Evolutionary conservation across 1,140 invertebrate species (phyloP).

Genomic region (Stratiolaelaps scimitus): DNA sequence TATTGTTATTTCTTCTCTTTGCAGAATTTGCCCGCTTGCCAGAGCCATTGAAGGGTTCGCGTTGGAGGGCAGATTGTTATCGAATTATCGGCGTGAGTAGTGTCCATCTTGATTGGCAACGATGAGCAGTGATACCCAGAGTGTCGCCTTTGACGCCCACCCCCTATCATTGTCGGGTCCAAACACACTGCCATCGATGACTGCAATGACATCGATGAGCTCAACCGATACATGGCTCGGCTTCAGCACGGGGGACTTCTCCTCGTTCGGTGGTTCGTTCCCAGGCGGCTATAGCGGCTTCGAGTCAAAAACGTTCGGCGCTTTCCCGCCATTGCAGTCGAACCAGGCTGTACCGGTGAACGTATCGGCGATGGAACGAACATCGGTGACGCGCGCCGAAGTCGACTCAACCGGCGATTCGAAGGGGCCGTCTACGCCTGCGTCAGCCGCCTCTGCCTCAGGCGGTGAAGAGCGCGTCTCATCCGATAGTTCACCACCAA

Average conservation of each 20-base stretch:
- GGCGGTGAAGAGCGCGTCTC: constrained; percentile 6
- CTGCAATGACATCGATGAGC: too few species aligned
- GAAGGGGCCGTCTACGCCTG: constrained; percentile 18
- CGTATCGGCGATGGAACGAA: not conserved
- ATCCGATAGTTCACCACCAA: constrained; percentile 1
- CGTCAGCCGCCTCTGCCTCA: constrained; percentile 11
- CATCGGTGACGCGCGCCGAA: constrained; percentile 7
- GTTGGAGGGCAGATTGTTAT: too few species aligned
- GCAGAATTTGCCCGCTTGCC: too few species aligned
- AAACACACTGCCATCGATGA: too few species aligned
- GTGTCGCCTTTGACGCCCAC: too few species aligned
- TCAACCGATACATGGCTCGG: not conserved
- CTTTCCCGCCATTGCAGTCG: constrained; percentile 11
- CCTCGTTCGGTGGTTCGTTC: constrained; percentile 27
- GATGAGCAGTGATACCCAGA: too few species aligned
- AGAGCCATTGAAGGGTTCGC: too few species aligned
- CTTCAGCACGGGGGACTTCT: constrained; percentile 4
- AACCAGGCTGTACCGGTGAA: constrained; percentile 18
- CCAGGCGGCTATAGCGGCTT: constrained; percentile 20
- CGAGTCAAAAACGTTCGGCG: constrained; percentile 25
- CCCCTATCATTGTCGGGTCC: too few species aligned
- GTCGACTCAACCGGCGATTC: constrained; percentile 27
- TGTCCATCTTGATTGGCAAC: too few species aligned
- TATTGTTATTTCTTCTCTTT: too few species aligned
- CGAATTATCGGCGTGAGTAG: too few species aligned